Percentiles rank a stretch among this genome's conserved stretches.
These are phyloP conservation scores for Cataglyphis albicans DNA, from an alignment of 2,888 invertebrate species.

Conservation along the genomic window DNA sequence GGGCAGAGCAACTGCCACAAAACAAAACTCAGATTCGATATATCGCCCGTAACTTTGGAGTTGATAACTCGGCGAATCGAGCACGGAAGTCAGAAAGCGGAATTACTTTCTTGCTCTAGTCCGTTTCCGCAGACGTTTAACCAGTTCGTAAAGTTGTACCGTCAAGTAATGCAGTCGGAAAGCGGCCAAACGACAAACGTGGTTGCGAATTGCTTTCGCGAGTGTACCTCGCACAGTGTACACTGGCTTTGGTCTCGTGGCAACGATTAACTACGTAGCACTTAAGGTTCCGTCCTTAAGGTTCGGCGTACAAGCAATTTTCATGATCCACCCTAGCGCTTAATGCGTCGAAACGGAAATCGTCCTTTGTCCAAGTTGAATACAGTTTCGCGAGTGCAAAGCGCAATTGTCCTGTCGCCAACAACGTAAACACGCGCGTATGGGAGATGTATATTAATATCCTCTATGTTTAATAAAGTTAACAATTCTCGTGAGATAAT, in stretches of 20 bases:
- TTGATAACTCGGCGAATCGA: constrained; percentile 32
- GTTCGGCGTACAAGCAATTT: constrained; percentile 29
- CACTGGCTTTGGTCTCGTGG: constrained; percentile 21
- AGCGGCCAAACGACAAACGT: constrained; percentile 30
- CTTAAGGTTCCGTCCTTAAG: background rate
- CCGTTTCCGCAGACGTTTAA: constrained; percentile 27
- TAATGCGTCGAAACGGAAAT: constrained; percentile 16
- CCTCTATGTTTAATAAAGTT: background rate
- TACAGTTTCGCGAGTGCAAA: background rate
- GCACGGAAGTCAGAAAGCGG: constrained; percentile 37
- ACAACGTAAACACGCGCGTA: background rate
- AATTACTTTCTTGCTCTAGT: constrained; percentile 43
- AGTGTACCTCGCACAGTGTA: constrained; percentile 8
- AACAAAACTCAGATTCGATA: constrained; percentile 7
- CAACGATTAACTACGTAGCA: constrained; percentile 31
- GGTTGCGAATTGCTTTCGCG: constrained; percentile 36
- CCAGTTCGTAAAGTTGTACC: constrained; percentile 30
- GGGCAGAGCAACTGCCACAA: background rate
- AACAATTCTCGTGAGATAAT: background rate
- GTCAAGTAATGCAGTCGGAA: constrained; percentile 28
- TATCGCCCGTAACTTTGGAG: constrained; percentile 23
- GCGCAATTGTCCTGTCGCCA: background rate
- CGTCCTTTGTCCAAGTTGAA: constrained; percentile 19
- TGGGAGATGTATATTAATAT: background rate
- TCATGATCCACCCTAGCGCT: constrained; percentile 1